Percentiles rank a stretch among this genome's conserved stretches.
phyloP scores from a whole-genome alignment of 1,140 invertebrate species.

The Bombyx mori region ASM3026992v2 NC_085125.1:190501-191000 shows the following conservation, averaged over 20 bases:
- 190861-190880: conserved; percentile 88
- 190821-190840: conserved; percentile 84
- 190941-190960: conserved; percentile 38
- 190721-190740: neutral
- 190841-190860: conserved; percentile 91
- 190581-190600: too few species aligned
- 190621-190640: too few species aligned
- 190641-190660: too few species aligned
- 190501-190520: too few species aligned
- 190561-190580: too few species aligned
- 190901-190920: conserved; percentile 62
- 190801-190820: conserved; percentile 54
- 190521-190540: too few species aligned
- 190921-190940: conserved; percentile 57
- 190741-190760: neutral
- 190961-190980: conserved; percentile 34
- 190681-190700: too few species aligned
- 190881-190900: conserved; percentile 90
- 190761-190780: neutral
- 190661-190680: too few species aligned
- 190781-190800: conserved; percentile 28
- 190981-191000: conserved; percentile 63
- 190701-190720: too few species aligned
- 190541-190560: too few species aligned
- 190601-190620: too few species aligned